Evolutionary conservation across 2,888 invertebrate genomes (phyloP), one percentile per base, ranked within the genome.

Genomic region (Pammene fasciana): DNA sequence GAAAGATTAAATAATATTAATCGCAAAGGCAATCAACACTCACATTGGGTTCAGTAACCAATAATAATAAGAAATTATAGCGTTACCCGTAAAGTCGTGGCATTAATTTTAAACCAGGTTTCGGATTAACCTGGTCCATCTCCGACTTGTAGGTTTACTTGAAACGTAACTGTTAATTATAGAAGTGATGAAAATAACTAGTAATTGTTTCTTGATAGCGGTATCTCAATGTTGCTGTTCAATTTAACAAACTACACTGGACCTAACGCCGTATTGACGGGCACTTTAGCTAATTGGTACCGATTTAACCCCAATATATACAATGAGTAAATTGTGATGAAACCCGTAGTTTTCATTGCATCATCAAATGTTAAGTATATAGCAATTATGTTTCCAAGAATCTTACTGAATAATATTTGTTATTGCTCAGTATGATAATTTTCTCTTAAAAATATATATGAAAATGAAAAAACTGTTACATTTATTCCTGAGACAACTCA

Each of bases 281-380:
- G 68, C 70, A 77, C 75, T 78, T 76, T 72, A 67, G 72, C 73
- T 74, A 77, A 82, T 84, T 81, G 79, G 73, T 75, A 73, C 67
- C 71, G 75, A 83, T 75, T 86, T 86, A 83, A 86, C 86, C 86
- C 79, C 85, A 84, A 85, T 86, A 73, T 76, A 77, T 65, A 72
- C 74, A 77, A 75, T 75, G 72, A 74, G 71, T 74, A 65, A 70
- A 74, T 72, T 67, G 82, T 84, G 87, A 86, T 83, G 90, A 85
- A 85, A 90, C 79, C 76, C 76, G 72, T 84, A 81, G 85, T 88
- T 83, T 80, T 81, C 73, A 86, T 90, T 90, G 90, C 90, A 86
- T 90, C 90, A 90, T 72, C 68, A 66, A 68, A 65, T 65, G 65
- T 60, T 45, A 60, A 38, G 7, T 38, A 38, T 5, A 38, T 38